These are phyloP conservation scores for Gadopsis bispinosus DNA, from an alignment of 2,797 vertebrate genomes.

Conservation along the genomic window DNA sequence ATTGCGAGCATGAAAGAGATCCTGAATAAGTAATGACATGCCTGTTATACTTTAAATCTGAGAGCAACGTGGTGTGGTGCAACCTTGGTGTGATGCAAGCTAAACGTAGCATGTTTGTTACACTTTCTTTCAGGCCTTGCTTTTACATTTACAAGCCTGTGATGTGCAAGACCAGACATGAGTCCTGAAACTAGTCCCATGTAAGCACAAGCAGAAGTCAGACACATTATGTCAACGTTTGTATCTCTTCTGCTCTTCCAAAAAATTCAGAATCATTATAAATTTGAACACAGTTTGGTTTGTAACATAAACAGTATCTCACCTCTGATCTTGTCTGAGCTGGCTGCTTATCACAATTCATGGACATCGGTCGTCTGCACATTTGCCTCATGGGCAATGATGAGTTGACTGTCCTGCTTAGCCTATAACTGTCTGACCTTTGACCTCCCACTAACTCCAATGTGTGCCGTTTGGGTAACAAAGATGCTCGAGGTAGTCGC, in stretches of 20 bases:
- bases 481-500: conserved; percentile 20
- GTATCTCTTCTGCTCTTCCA: background rate
- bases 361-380: conserved; percentile 17
- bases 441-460: conserved; percentile 35
- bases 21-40: conserved; percentile 55
- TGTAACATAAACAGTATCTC: conserved; percentile 35
- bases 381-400: background rate
- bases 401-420: background rate
- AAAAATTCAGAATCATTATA: background rate
- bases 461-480: conserved; percentile 24
- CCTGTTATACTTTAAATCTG: conserved; percentile 30
- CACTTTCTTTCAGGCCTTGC: conserved; percentile 31
- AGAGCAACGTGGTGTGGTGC: conserved; percentile 42
- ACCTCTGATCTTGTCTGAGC: conserved; percentile 60
- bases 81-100: conserved; percentile 17
- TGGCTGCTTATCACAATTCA: conserved; percentile 8
- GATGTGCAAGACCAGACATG: conserved; percentile 57
- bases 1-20: conserved; percentile 48
- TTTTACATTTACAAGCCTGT: conserved; percentile 1
- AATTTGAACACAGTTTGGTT: conserved; percentile 8
- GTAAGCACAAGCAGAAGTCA: background rate
- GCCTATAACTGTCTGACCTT: conserved; percentile 45
- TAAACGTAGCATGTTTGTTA: conserved; percentile 36
- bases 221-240: background rate
- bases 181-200: conserved; percentile 17